These are phyloP conservation scores for Julus scanicus DNA, from an alignment of 2,888 invertebrate species.

Conservation along the genomic window DNA sequence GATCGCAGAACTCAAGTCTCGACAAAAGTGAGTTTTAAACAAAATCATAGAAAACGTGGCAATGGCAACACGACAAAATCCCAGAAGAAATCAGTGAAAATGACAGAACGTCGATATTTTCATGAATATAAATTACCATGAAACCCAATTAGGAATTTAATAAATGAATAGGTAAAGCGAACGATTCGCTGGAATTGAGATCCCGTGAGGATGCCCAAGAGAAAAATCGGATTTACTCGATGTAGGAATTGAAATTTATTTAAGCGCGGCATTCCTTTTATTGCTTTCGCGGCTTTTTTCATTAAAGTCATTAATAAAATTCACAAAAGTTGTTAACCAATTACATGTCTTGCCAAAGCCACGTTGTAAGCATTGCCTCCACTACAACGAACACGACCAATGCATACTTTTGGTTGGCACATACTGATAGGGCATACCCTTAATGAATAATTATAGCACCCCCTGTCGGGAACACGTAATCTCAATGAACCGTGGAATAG, in stretches of 20 bases:
- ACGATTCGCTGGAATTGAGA: not conserved
- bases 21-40: not conserved
- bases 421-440: not conserved
- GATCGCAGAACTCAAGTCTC: not conserved
- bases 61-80: not conserved
- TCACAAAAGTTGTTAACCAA: not conserved
- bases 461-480: too few relatives aligned
- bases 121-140: conserved; percentile 43
- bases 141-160: conserved; percentile 37
- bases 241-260: conserved; percentile 25
- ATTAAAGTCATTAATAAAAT: not conserved
- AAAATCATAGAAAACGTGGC: not conserved
- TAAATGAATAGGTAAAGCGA: conserved; percentile 5
- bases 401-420: not conserved
- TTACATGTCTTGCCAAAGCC: not conserved
- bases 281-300: not conserved
- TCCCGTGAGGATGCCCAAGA: not conserved
- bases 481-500: too few relatives aligned
- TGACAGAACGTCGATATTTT: conserved; percentile 40
- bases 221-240: not conserved
- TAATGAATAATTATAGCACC: not conserved
- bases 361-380: not conserved
- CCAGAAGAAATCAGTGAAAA: conserved; percentile 34
- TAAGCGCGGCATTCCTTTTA: not conserved
- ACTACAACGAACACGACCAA: not conserved